Percentiles rank a stretch among this genome's conserved stretches.
Evolutionary conservation across 2,113 vertebrate species (phyloP).

Genomic region (Pelvicachromis taeniatus): DNA sequence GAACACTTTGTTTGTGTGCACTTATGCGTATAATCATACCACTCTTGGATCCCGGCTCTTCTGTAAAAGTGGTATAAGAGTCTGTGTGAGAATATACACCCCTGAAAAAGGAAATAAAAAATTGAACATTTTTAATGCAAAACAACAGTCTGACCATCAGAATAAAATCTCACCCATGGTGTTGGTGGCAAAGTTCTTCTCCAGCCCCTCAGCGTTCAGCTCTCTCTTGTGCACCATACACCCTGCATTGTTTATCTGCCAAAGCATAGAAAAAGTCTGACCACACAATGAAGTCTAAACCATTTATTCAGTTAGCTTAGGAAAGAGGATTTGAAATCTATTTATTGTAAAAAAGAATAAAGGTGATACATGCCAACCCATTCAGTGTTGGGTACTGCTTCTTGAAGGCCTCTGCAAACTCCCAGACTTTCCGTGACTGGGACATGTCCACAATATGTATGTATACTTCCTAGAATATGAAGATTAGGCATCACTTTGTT

Average conservation of each 20-base stretch:
- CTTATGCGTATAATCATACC: conserved; percentile 42
- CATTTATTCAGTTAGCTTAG: neutral
- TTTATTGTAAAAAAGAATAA: neutral
- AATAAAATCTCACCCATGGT: conserved; percentile 65
- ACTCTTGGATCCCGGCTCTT: conserved; percentile 72
- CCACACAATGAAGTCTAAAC: neutral
- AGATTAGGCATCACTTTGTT: neutral
- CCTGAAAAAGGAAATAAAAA: conserved; percentile 28
- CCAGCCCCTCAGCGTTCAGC: conserved; percentile 61
- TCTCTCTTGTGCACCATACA: conserved; percentile 70
- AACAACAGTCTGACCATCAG: neutral
- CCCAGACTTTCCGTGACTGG: conserved; percentile 64
- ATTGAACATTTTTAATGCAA: neutral
- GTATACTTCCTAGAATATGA: conserved; percentile 61
- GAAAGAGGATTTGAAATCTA: neutral
- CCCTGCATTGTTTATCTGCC: conserved; percentile 75
- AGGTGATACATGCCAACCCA: conserved; percentile 60
- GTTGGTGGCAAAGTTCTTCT: conserved; percentile 75
- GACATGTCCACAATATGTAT: conserved; percentile 71
- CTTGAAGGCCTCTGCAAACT: conserved; percentile 72
- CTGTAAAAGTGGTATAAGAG: conserved; percentile 70
- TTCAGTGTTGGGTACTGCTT: conserved; percentile 64
- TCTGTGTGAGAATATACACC: conserved; percentile 70
- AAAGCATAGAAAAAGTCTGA: neutral
- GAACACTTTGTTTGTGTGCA: neutral